phyloP scores from a whole-genome alignment of 2,113 vertebrate species.

The Stegostoma tigrinum region DNA sequence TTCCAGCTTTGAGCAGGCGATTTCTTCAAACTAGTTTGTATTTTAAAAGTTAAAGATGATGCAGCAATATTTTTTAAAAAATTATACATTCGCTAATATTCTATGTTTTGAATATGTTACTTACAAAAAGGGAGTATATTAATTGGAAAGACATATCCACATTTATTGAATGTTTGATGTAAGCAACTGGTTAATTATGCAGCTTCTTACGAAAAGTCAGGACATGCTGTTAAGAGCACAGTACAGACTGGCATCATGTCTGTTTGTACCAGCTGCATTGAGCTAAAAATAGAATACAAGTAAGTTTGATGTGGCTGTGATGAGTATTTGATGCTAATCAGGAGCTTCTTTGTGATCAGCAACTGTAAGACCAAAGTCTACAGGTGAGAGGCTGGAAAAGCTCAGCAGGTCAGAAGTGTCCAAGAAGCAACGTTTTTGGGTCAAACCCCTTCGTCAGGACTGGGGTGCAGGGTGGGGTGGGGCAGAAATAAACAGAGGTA shows the following conservation, averaged over 20 bases:
- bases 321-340: not conserved
- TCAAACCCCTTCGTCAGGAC: too few species aligned
- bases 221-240: not conserved
- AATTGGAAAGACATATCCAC: not conserved
- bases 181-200: not conserved
- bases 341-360: not conserved
- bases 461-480: too few species aligned
- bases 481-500: too few species aligned
- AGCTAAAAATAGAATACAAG: not conserved
- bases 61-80: not conserved
- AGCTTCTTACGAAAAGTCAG: not conserved
- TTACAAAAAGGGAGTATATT: not conserved
- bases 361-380: not conserved
- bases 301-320: not conserved
- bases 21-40: not conserved
- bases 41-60: not conserved
- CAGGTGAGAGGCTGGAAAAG: too few species aligned
- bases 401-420: too few species aligned
- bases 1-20: not conserved
- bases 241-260: not conserved
- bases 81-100: not conserved
- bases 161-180: not conserved
- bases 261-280: not conserved
- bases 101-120: not conserved
- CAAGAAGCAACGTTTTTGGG: too few species aligned